Conservation (phyloP, 1,140 invertebrate species). For the Euschistus heros region DNA sequence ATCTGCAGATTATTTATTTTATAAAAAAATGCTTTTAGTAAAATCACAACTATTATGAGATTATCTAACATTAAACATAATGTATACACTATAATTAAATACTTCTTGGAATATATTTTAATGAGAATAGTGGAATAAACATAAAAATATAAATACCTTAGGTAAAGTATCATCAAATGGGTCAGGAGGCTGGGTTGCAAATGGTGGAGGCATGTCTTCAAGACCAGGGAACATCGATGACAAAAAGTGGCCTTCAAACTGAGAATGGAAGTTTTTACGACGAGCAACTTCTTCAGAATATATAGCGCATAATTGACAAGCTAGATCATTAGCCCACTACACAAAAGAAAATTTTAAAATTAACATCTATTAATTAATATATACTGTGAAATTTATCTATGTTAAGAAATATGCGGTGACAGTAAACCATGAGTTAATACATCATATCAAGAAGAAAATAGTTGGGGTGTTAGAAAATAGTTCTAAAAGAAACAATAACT, state of each 20-base stretch:
- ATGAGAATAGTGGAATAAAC: neutral
- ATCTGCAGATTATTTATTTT: too few relatives aligned
- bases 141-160: constrained; percentile 40
- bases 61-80: too few relatives aligned
- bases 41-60: too few relatives aligned
- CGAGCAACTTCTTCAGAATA: constrained; percentile 63
- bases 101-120: neutral
- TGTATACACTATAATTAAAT: neutral
- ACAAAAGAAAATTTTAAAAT: constrained; percentile 26
- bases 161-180: constrained; percentile 64
- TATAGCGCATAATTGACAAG: constrained; percentile 59
- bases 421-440: too few relatives aligned
- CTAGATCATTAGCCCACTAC: constrained; percentile 64
- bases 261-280: constrained; percentile 56
- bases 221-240: constrained; percentile 76
- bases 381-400: neutral
- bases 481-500: too few relatives aligned
- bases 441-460: too few relatives aligned
- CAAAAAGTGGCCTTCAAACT: constrained; percentile 80
- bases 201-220: constrained; percentile 71
- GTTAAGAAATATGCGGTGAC: too few relatives aligned
- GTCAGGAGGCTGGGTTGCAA: constrained; percentile 65
- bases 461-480: too few relatives aligned
- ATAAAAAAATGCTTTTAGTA: too few relatives aligned
- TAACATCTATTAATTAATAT: neutral